phyloP scores from a whole-genome alignment of 1,140 invertebrate genomes.

The Archegozetes longisetosus region DNA sequence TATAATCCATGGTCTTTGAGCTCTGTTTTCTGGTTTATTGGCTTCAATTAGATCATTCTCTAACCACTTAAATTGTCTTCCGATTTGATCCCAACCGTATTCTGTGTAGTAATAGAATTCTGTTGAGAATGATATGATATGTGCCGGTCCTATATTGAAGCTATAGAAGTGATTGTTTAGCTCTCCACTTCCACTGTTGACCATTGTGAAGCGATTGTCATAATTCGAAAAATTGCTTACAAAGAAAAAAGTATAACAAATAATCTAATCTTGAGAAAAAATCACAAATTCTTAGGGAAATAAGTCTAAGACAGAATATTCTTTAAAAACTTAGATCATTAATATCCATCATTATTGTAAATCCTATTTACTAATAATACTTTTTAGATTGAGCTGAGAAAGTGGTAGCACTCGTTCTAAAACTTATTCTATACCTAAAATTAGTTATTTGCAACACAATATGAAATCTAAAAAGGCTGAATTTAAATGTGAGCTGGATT shows the following conservation, averaged over 20 bases:
- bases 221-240: constrained; percentile 79
- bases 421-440: too few species aligned
- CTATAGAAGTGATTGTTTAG: constrained; percentile 22
- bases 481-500: neutral
- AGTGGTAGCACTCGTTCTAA: too few species aligned
- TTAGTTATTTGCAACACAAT: too few species aligned
- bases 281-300: too few species aligned
- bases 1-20: constrained; percentile 74
- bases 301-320: too few species aligned
- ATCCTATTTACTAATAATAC: too few species aligned
- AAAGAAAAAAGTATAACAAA: too few species aligned
- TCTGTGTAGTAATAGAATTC: constrained; percentile 75
- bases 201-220: constrained; percentile 48
- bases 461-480: too few species aligned
- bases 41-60: constrained; percentile 53
- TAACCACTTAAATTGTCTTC: constrained; percentile 79
- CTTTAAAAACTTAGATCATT: too few species aligned
- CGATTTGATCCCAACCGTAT: constrained; percentile 60
- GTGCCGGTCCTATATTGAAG: constrained; percentile 66
- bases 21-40: constrained; percentile 40
- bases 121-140: constrained; percentile 78
- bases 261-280: too few species aligned
- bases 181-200: constrained; percentile 14
- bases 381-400: too few species aligned
- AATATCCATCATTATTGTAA: too few species aligned